Evolutionary conservation across 1,140 invertebrate genomes (phyloP).

Genomic region (Drosophila trapezifrons): DNA sequence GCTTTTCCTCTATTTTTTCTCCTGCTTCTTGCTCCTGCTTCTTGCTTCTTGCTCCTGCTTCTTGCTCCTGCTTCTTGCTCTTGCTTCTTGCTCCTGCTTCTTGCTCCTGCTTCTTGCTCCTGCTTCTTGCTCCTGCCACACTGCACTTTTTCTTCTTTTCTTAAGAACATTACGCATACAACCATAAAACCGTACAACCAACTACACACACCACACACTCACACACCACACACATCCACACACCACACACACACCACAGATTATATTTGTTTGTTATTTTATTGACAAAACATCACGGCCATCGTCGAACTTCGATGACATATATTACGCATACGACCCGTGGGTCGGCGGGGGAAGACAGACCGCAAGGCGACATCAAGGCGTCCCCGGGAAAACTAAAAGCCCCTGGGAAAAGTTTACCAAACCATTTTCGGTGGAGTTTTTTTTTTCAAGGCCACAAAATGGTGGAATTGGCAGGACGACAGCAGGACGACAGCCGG

Average conservation of each 20-base stretch:
- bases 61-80: too few relatives aligned
- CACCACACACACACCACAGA: slow-evolving; percentile 8
- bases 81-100: too few relatives aligned
- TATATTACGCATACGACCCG: slow-evolving; percentile 35
- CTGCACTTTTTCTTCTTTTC: slow-evolving; percentile 2
- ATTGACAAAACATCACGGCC: slow-evolving; percentile 54
- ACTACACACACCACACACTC: background rate
- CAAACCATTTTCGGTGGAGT: slow-evolving; percentile 1
- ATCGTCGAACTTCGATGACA: slow-evolving; percentile 28
- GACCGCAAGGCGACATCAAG: slow-evolving; percentile 8
- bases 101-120: too few relatives aligned
- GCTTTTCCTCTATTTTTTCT: background rate
- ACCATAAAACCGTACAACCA: background rate
- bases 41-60: too few relatives aligned
- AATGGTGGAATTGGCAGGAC: background rate
- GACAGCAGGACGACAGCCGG: background rate
- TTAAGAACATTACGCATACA: slow-evolving; percentile 17
- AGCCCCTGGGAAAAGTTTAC: background rate
- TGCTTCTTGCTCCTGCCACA: background rate
- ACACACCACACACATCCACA: too few relatives aligned
- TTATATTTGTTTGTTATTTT: slow-evolving; percentile 46
- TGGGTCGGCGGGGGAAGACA: background rate
- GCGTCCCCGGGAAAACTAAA: slow-evolving; percentile 12
- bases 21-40: too few relatives aligned
- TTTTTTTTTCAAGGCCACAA: slow-evolving; percentile 35